Evolutionary conservation across 2,797 vertebrate genomes (phyloP).

Genomic region (Orientallactaga sibirica): DNA sequence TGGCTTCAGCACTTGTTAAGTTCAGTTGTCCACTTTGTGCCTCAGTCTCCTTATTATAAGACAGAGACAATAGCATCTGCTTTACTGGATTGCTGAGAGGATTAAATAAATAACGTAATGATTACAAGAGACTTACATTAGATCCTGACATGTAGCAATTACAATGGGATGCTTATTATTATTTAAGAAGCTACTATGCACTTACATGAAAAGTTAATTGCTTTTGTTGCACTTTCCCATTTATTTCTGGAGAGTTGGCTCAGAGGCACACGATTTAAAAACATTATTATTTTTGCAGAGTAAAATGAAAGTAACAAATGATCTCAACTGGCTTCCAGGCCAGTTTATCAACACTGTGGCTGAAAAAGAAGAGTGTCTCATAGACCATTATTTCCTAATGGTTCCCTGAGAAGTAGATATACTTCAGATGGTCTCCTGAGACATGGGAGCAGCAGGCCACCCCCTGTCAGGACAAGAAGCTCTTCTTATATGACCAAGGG

Average conservation of each 20-base stretch:
- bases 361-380: neutral
- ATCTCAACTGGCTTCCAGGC: neutral
- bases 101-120: neutral
- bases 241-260: neutral
- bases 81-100: neutral
- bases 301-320: neutral
- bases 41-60: conserved; percentile 31
- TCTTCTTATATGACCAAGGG: neutral
- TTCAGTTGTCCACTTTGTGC: neutral
- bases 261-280: neutral
- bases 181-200: neutral
- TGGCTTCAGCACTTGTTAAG: neutral
- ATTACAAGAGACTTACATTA: neutral
- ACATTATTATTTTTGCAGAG: neutral
- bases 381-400: neutral
- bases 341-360: neutral
- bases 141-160: neutral
- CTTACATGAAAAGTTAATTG: neutral
- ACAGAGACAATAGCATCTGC: neutral
- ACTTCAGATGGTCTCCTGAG: neutral
- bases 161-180: neutral
- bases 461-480: accelerated
- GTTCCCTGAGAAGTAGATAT: neutral
- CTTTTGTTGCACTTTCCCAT: neutral
- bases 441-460: accelerated